Evolutionary conservation across 2,113 vertebrate species (phyloP), one percentile per base, ranked within the genome.

Genomic region (Cebus imitator): DNA sequence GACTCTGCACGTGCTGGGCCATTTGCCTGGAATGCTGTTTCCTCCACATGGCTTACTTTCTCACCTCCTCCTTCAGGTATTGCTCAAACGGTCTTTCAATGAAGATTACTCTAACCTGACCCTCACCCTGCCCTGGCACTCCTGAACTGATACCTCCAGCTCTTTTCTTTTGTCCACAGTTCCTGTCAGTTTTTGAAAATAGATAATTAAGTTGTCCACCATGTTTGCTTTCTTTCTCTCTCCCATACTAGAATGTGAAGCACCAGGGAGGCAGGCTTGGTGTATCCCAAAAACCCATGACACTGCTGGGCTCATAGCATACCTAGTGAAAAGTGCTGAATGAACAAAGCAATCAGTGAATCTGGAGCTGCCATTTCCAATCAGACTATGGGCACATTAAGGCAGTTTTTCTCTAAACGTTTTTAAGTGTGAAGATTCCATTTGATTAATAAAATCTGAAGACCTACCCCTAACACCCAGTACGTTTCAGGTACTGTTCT

Each of bases 91-190:
- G 20, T 27, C 5, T 80, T 61, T 35, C 75, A 4, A 8, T 5
- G 13, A 48, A 30, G 14, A 9, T 20, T 27, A 25, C 30, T 73
- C 70, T 75, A 37, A 57, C 7, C 9, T 32, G 32, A 45, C 4
- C 25, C 4, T 10, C 10, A 45, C 3, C 35, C 2, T 48, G 8
- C 5, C 30, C 9, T 18, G 48, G 14, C 2, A 40, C 14, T 32
- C 4, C 55, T 40, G 16, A 40, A 37, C 21, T 57, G 23, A 45
- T 23, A 4, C 27, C 40, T 76, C 30, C 35, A 48, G 50, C 7
- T 58, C 27, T 57, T 73, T 40, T 43, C 61, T 55, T 75, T 55
- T 14, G 25, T n/a, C 20, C 68, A 79, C 12, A 64, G 23, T 50
- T n/a, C 18, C 9, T 40, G 30, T 17, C 68, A 73, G 9, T 68